Evolutionary conservation across 2,113 vertebrate genomes (phyloP).

Genomic region (Siniperca knerii): DNA sequence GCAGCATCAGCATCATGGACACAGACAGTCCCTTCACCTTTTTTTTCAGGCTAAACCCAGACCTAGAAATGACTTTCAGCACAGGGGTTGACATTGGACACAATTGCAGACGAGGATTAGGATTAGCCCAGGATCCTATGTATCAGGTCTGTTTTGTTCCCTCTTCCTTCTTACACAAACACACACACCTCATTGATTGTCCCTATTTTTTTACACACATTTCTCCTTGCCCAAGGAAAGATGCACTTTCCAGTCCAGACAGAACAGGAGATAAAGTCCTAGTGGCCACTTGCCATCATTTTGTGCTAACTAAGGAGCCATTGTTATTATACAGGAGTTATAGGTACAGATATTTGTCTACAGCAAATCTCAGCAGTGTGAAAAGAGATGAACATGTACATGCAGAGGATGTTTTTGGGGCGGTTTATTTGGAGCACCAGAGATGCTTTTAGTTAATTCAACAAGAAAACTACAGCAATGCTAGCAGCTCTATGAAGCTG

Average conservation of each 20-base stretch:
- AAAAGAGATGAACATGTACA: neutral
- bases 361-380: neutral
- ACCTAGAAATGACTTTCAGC: slow-evolving; percentile 48
- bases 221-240: neutral
- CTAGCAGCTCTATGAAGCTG: neutral
- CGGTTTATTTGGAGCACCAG: too few species aligned
- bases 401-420: neutral
- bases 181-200: slow-evolving; percentile 2
- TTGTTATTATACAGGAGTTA: slow-evolving; percentile 1
- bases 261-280: neutral
- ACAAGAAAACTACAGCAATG: neutral
- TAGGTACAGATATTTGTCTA: neutral
- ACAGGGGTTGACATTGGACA: slow-evolving; percentile 42
- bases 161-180: slow-evolving; percentile 25
- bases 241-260: neutral
- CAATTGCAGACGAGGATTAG: slow-evolving; percentile 62
- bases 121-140: slow-evolving; percentile 49
- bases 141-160: slow-evolving; percentile 29
- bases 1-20: slow-evolving; percentile 28
- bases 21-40: slow-evolving; percentile 49
- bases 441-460: too few species aligned
- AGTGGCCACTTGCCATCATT: neutral
- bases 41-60: slow-evolving; percentile 50
- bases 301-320: neutral
- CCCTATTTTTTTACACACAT: slow-evolving; percentile 13